phyloP scores from a whole-genome alignment of 1,140 invertebrate species.

The Drosophila nasuta region DNA sequence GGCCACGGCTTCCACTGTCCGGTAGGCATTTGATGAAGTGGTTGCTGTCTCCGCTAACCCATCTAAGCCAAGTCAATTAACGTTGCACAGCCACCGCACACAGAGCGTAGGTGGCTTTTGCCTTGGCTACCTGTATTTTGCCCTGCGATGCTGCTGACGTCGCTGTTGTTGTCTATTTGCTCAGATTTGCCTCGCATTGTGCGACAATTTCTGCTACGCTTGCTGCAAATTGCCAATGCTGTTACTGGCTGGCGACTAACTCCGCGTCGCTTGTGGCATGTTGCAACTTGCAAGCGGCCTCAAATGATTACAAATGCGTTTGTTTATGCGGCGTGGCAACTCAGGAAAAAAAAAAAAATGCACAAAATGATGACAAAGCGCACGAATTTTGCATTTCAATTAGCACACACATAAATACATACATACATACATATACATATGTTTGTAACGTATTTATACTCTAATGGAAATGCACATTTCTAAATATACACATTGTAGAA shows the following conservation, averaged over 20 bases:
- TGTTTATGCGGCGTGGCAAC: slow-evolving; percentile 9
- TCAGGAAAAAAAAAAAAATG: slow-evolving; percentile 9
- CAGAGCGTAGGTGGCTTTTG: slow-evolving; percentile 47
- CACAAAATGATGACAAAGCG: slow-evolving; percentile 15
- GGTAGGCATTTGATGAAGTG: slow-evolving; percentile 58
- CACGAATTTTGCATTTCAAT: slow-evolving; percentile 25
- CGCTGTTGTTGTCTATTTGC: slow-evolving; percentile 8
- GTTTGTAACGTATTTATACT: too few species aligned
- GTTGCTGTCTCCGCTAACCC: slow-evolving; percentile 12
- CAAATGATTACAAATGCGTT: slow-evolving; percentile 55
- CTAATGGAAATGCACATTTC: neutral
- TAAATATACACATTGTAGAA: too few species aligned
- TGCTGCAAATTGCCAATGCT: slow-evolving; percentile 27
- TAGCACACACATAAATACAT: slow-evolving; percentile 3
- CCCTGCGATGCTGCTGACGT: neutral
- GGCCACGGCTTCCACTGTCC: slow-evolving; percentile 14
- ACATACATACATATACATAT: neutral
- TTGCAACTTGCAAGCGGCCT: neutral
- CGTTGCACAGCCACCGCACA: slow-evolving; percentile 28
- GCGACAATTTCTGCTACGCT: slow-evolving; percentile 38
- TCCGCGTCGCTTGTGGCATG: neutral
- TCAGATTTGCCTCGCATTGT: slow-evolving; percentile 23
- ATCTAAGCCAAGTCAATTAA: slow-evolving; percentile 68
- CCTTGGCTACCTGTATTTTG: slow-evolving; percentile 41
- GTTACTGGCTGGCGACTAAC: neutral